Evolutionary conservation across 2,888 invertebrate species (phyloP).

Genomic region (Leptopterna dolabrata): DNA sequence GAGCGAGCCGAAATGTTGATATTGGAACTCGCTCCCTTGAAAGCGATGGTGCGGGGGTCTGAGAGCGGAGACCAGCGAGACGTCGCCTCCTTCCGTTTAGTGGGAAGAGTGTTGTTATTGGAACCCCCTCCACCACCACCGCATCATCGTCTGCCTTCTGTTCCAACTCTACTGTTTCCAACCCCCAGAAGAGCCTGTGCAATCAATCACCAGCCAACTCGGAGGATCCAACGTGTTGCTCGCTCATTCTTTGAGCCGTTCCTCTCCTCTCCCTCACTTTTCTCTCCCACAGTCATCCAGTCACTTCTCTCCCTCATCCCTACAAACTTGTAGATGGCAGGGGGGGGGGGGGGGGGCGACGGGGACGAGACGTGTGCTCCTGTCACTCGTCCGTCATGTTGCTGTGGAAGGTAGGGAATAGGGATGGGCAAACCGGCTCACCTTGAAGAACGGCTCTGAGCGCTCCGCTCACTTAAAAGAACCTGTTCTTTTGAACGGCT

Average conservation of each 20-base stretch:
- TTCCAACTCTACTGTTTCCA: not conserved
- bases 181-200: not conserved
- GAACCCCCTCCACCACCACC: not conserved
- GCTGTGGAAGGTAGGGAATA: too few relatives aligned
- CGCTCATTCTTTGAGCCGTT: not conserved
- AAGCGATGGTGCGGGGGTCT: not conserved
- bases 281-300: not conserved
- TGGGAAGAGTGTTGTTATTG: not conserved
- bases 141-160: not conserved
- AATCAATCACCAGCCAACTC: not conserved
- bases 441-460: too few relatives aligned
- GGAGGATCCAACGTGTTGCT: not conserved
- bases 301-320: not conserved
- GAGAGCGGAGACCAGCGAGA: not conserved
- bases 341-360: too few relatives aligned
- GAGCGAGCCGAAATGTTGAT: not conserved
- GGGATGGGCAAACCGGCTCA: too few relatives aligned
- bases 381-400: too few relatives aligned
- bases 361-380: too few relatives aligned
- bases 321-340: not conserved
- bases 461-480: too few relatives aligned
- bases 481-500: too few relatives aligned
- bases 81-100: not conserved
- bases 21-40: not conserved
- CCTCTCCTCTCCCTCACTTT: not conserved